Base-by-base conservation (phyloP, 2,888 invertebrate species). In the Metellina segmentata region DNA sequence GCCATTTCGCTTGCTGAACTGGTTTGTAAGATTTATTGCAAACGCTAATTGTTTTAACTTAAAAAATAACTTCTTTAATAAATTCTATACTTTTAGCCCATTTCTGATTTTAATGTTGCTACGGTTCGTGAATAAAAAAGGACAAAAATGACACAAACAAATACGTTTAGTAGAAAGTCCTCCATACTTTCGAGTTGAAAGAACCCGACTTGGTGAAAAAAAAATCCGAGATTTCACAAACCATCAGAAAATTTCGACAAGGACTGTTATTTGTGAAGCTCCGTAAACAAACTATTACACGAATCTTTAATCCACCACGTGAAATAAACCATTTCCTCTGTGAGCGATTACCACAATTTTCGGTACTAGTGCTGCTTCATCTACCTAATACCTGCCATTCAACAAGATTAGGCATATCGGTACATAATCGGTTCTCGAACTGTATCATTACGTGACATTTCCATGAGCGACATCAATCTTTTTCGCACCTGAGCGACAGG, bases 401-500 rank as follows among this genome's bases (percentile, higher is more conserved):
- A 16, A 20, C 7, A 20, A 53, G 79, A 79, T 79, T 79, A 79
- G 20, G 7, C 11, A 61, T 69, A 79, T 79, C 79, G 61, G 79
- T 34, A 79, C 79, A 79, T 20, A 48, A 79, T 79, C 79, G 34
- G 79, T 79, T 61, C 19, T 79, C 53, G 53, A 52, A 61, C 19
- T 19, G 34, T 79, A 69, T 79, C 79, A 79, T 79, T 79, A 79
- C 16, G 13, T 1, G n/a, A 34, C 34, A 61, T 79, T 61, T 34
- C 20, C 34, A 16, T 11, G 16, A 20, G 19, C 13, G 13, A 53
- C 20, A 69, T 61, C 11, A 53, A 61, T 34, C 13, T 53, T 74
- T 74, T 71, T 85, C 74, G 71, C 75, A 74, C 85, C 85, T 74
- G 53, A 75, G 6, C 51, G 13, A 72, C 20, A 61, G 53, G 13